Conservation (phyloP, 2,113 vertebrate species). For the Arothron firmamentum region DNA sequence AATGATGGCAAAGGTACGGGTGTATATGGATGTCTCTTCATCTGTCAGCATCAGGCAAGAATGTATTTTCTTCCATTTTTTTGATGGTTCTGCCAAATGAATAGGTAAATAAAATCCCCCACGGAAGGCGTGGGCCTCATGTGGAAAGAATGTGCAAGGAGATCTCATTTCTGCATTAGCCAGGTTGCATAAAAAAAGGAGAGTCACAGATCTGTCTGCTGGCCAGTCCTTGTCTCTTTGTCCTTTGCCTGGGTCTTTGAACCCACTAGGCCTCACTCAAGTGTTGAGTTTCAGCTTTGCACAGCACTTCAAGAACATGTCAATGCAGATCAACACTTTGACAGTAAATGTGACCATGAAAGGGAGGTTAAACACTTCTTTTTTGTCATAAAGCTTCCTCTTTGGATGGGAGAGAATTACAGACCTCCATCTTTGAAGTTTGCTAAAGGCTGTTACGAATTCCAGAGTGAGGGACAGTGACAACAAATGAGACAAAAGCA, state of each 20-base stretch:
- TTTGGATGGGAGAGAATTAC: constrained; percentile 25
- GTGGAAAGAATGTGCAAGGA: constrained; percentile 46
- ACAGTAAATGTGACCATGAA: constrained; percentile 55
- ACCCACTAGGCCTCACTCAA: constrained; percentile 32
- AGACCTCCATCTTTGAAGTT: constrained; percentile 19
- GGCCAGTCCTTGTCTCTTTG: constrained; percentile 24
- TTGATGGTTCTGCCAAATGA: constrained; percentile 37
- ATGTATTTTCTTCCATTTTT: constrained; percentile 29
- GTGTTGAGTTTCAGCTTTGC: constrained; percentile 50
- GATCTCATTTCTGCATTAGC: constrained; percentile 27
- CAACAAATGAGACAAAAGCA: constrained; percentile 18
- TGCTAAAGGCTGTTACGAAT: constrained; percentile 7
- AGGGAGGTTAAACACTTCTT: constrained; percentile 16
- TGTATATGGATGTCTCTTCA: constrained; percentile 22
- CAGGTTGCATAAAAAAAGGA: constrained; percentile 11
- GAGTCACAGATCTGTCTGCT: constrained; percentile 17
- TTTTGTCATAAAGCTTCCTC: constrained; percentile 24
- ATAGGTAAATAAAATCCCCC: constrained; percentile 35
- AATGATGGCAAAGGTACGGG: constrained; percentile 44
- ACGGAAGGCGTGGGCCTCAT: constrained; percentile 12
- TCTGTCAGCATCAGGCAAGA: constrained; percentile 13
- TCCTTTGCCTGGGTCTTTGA: constrained; percentile 39
- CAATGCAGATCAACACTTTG: constrained; percentile 52
- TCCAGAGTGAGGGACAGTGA: constrained; percentile 5
- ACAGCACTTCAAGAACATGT: constrained; percentile 48